Evolutionary conservation across 2,888 invertebrate species (phyloP), one percentile per base, ranked within the genome.

Genomic region (Norana najaformis): DNA sequence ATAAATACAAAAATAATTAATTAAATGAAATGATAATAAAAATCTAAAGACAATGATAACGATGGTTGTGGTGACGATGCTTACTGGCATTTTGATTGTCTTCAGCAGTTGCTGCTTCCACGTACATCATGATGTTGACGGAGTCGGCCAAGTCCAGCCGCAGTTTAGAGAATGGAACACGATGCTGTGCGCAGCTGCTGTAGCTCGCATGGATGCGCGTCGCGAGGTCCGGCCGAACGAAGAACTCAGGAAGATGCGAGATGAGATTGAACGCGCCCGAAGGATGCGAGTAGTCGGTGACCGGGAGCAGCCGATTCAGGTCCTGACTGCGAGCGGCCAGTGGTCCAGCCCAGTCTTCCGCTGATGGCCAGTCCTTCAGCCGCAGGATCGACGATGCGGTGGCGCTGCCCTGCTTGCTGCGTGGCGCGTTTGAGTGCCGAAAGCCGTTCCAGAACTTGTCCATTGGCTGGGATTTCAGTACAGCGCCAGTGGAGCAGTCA

Each of bases 191-290:
- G 16, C 83, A 82, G 37, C 83, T 83, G 30, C 99, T 99, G 94
- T 99, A 99, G 14, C 99, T 99, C 92, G 97, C 98, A 95, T 99
- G 99, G 98, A 99, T 98, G 95, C 98, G 99, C 0, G 99, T 99
- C 0, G 99, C 99, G 39, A 99, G 96, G 95, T 99, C 99, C 0
- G 99, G 99, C 39, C 97, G 96, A 20, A 98, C 98, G 90, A 94
- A 98, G 95, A 97, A 97, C 93, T 97, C 97, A 0, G 98, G 99
- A 92, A 98, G 95, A 89, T 98, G 96, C 92, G 97, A 97, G 30
- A 98, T 98, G 91, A 99, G 96, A 94, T 99, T 99, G 13, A 98
- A 95, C 91, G 96, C 96, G 0, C 98, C 98, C 91, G 96, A 96
- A 89, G 98, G 96, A 92, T 97, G 96, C 0, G 98, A 98, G 95